phyloP scores from a whole-genome alignment of 2,797 vertebrate genomes.

The Oreochromis grahami region DNA sequence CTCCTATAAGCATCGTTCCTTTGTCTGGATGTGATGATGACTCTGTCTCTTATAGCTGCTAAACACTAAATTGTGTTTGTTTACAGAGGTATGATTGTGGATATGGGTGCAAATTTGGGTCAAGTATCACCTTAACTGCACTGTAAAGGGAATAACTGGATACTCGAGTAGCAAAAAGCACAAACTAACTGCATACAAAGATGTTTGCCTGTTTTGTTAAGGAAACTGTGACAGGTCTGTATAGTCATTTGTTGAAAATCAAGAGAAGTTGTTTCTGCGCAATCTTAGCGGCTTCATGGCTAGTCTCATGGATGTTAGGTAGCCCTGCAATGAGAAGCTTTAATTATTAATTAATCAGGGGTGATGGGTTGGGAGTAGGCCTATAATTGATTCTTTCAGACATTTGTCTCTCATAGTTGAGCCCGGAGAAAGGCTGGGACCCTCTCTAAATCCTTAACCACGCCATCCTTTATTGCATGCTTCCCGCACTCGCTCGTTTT shows the following conservation, averaged over 20 bases:
- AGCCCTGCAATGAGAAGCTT: constrained; percentile 42
- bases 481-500: background rate
- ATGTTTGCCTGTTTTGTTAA: background rate
- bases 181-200: background rate
- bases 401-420: constrained; percentile 61
- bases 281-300: constrained; percentile 19
- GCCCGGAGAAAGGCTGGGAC: constrained; percentile 29
- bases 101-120: background rate
- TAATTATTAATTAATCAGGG: constrained; percentile 74
- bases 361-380: constrained; percentile 43
- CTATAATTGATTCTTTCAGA: constrained; percentile 71
- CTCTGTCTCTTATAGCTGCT: background rate
- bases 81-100: background rate
- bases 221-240: background rate
- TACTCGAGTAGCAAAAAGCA: background rate
- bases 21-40: constrained; percentile 14
- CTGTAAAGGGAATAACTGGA: background rate
- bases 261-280: background rate
- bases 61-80: background rate
- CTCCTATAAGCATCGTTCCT: background rate
- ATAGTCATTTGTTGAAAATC: background rate
- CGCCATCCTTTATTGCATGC: background rate
- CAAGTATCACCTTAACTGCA: background rate
- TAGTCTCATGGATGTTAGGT: constrained; percentile 51
- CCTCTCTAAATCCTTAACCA: constrained; percentile 19